Evolutionary conservation across 92 coral and sea anemone genomes (phyloP).

Genomic region (Isaurus tuberculatus): DNA sequence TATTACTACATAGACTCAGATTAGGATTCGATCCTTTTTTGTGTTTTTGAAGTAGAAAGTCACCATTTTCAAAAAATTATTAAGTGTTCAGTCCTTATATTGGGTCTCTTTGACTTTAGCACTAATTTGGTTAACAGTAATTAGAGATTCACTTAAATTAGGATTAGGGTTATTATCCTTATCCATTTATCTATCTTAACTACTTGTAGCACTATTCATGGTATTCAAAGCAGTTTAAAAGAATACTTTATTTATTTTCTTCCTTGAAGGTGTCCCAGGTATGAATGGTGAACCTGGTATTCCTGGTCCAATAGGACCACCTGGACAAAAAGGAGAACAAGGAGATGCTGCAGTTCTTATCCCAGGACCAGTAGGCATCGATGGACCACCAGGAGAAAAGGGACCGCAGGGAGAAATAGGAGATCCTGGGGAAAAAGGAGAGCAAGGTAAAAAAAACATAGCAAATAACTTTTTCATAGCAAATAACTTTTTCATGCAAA

Average conservation of each 20-base stretch:
- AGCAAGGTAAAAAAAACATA: too few relatives aligned
- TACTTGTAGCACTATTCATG: neutral
- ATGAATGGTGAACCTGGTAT: constrained; percentile 87
- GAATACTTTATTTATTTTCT: neutral
- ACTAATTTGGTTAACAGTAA: too few relatives aligned
- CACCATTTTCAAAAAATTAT: too few relatives aligned
- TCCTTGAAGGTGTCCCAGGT: constrained; percentile 69
- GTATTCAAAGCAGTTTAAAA: neutral
- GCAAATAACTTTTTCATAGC: neutral
- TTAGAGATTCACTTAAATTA: too few relatives aligned
- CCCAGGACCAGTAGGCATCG: constrained; percentile 76
- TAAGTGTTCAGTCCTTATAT: neutral
- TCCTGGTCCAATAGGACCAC: constrained; percentile 75
- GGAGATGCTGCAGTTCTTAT: constrained; percentile 58
- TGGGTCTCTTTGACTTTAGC: neutral
- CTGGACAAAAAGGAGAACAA: constrained; percentile 65
- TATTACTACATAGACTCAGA: too few relatives aligned
- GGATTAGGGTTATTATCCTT: too few relatives aligned
- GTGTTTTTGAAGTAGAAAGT: neutral
- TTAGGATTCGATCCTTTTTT: too few relatives aligned
- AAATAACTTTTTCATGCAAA: neutral
- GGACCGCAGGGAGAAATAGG: constrained; percentile 21
- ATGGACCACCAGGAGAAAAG: constrained; percentile 59
- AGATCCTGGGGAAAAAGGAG: constrained; percentile 13
- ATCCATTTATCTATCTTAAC: neutral